Percentiles rank a stretch among this genome's conserved stretches.
phyloP scores from a whole-genome alignment of 2,888 invertebrate species.

The Camptogramma bilineatum region DNA sequence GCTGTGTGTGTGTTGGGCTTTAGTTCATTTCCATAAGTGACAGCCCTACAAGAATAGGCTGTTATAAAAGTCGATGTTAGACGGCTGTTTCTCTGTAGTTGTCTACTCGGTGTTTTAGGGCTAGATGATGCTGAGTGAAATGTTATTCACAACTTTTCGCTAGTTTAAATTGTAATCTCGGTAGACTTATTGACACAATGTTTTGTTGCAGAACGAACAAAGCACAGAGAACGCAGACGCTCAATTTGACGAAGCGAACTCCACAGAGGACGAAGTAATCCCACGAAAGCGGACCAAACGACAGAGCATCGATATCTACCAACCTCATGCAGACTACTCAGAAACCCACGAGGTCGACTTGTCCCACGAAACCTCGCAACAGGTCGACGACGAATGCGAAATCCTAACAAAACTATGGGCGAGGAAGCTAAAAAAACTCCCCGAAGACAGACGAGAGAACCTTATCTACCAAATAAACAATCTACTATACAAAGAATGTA shows the following conservation, averaged over 20 bases:
- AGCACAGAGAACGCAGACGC: neutral
- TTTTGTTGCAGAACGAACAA: neutral
- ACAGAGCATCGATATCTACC: neutral
- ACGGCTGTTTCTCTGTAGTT: too few relatives aligned
- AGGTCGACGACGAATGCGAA: constrained; percentile 13
- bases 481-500: constrained; percentile 16
- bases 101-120: too few relatives aligned
- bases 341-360: neutral
- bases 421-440: constrained; percentile 15
- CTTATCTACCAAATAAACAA: constrained; percentile 28
- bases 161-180: too few relatives aligned
- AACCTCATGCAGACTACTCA: neutral
- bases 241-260: neutral
- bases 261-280: neutral
- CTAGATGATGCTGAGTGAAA: too few relatives aligned
- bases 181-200: too few relatives aligned
- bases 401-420: constrained; percentile 23
- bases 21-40: too few relatives aligned
- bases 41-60: too few relatives aligned
- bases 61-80: too few relatives aligned
- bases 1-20: too few relatives aligned
- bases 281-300: neutral
- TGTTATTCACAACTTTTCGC: too few relatives aligned
- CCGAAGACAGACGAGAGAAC: constrained; percentile 19
- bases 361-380: neutral